Conservation (phyloP, 2,113 vertebrate species). For the Amazona guildingii region DNA sequence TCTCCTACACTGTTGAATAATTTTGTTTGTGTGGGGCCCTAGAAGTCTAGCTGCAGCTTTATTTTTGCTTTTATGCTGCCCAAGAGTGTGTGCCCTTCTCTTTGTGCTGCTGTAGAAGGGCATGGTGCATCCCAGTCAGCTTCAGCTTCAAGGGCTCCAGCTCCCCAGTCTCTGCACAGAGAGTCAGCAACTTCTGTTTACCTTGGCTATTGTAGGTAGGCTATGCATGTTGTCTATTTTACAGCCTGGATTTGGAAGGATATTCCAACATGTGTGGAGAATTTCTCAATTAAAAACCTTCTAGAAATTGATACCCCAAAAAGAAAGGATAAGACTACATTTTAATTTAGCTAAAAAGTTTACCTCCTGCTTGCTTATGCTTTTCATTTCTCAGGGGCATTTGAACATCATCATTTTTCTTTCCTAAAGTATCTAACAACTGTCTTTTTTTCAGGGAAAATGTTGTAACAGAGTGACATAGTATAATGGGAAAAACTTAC, state of each 20-base stretch:
- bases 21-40: background rate
- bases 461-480: background rate
- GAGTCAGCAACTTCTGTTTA: background rate
- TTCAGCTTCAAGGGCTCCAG: background rate
- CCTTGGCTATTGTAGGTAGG: background rate
- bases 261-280: background rate
- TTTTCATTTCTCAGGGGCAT: background rate
- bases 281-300: constrained; percentile 2
- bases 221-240: background rate
- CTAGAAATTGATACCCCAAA: background rate
- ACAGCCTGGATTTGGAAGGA: background rate
- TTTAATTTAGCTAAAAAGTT: background rate
- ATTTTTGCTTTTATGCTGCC: background rate
- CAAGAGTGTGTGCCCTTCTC: background rate
- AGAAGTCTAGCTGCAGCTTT: background rate
- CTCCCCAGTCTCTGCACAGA: background rate
- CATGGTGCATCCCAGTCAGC: background rate
- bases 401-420: background rate
- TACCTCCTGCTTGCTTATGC: background rate
- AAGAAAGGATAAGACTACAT: background rate
- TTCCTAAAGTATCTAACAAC: background rate
- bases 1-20: background rate
- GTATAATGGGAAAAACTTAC: background rate
- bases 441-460: background rate
- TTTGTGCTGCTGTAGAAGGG: background rate